Conservation (phyloP, 2,888 invertebrate species). For the Nemoura dubitans region DNA sequence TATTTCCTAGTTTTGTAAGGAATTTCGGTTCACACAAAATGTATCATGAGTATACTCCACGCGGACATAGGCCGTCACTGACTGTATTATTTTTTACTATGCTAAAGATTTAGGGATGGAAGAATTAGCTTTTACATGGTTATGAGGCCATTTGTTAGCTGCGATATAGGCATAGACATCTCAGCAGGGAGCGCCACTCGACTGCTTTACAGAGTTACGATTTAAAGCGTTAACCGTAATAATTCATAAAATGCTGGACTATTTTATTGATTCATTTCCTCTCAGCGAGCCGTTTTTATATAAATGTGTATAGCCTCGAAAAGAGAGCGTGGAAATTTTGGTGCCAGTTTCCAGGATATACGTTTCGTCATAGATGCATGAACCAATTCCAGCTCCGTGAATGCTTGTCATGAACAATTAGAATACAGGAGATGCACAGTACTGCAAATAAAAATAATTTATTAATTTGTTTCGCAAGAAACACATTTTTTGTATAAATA, state of each 20-base stretch:
- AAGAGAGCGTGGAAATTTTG: background rate
- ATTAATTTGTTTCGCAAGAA: background rate
- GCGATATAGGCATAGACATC: constrained; percentile 29
- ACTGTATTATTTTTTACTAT: constrained; percentile 20
- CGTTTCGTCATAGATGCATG: background rate
- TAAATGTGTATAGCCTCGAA: background rate
- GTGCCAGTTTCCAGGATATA: background rate
- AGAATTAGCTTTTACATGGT: constrained; percentile 29
- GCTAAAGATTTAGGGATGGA: constrained; percentile 22
- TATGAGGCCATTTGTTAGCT: background rate
- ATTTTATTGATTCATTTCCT: constrained; percentile 37
- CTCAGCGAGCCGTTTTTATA: constrained; percentile 27
- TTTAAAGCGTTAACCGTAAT: constrained; percentile 26
- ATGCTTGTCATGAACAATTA: background rate
- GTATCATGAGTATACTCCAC: background rate
- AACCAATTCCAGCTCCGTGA: no score
- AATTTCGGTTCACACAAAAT: constrained; percentile 31
- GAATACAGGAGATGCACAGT: background rate
- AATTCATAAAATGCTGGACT: constrained; percentile 27
- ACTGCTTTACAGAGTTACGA: constrained; percentile 30
- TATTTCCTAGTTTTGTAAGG: constrained; percentile 37
- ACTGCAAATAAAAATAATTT: background rate
- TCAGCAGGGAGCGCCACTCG: background rate
- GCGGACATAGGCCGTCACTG: background rate
- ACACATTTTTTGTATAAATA: background rate